phyloP scores from a whole-genome alignment of 1,140 invertebrate genomes.

The Drosophila melanica region DNA sequence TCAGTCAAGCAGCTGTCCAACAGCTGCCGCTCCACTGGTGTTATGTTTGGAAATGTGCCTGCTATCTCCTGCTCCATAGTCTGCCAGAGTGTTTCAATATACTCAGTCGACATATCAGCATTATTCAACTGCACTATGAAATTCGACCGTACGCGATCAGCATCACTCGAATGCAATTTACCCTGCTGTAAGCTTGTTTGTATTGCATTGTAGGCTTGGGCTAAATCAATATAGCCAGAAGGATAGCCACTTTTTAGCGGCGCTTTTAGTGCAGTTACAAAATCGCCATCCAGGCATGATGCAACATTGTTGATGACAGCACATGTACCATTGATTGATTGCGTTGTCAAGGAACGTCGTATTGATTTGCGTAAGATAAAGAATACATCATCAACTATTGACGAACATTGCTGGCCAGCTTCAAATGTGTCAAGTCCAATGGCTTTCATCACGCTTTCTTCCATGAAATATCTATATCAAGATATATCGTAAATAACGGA shows the following conservation, averaged over 20 bases:
- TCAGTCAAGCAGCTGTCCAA: slow-evolving; percentile 90
- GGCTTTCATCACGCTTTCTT: slow-evolving; percentile 97
- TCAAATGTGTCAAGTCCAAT: slow-evolving; percentile 93
- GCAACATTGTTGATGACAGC: slow-evolving; percentile 98
- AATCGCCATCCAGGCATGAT: slow-evolving; percentile 94
- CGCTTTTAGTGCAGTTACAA: slow-evolving; percentile 90
- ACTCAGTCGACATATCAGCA: slow-evolving; percentile 95
- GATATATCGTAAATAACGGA: not conserved
- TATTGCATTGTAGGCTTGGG: slow-evolving; percentile 91
- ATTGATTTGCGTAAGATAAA: slow-evolving; percentile 99
- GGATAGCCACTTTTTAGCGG: slow-evolving; percentile 93
- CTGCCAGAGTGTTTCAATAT: slow-evolving; percentile 91
- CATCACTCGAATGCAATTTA: slow-evolving; percentile 91
- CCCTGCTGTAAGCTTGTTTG: slow-evolving; percentile 93
- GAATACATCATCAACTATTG: slow-evolving; percentile 98
- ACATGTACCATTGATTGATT: slow-evolving; percentile 97
- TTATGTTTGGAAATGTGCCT: slow-evolving; percentile 87
- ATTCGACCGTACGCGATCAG: slow-evolving; percentile 87
- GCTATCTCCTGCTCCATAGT: slow-evolving; percentile 90
- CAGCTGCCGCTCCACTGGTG: slow-evolving; percentile 88
- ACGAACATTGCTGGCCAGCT: slow-evolving; percentile 91
- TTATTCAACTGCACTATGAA: slow-evolving; percentile 92
- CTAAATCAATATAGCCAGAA: slow-evolving; percentile 92
- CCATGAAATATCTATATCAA: slow-evolving; percentile 91
- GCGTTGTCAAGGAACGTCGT: slow-evolving; percentile 93